Base-by-base conservation (phyloP, 2,888 invertebrate species). In the Drosophila fulvimacula region DNA sequence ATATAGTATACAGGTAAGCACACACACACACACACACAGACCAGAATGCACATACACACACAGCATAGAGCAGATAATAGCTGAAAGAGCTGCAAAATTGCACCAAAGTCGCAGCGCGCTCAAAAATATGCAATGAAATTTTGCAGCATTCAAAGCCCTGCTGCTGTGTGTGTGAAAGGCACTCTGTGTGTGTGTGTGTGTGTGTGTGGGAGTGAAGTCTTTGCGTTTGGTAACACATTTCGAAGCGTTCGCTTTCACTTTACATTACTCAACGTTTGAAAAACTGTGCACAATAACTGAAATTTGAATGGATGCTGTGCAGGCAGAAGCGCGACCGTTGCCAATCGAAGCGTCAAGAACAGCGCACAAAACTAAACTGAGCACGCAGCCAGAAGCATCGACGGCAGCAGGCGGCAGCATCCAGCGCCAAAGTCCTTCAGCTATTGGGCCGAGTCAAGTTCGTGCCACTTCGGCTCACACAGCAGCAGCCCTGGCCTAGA, bases 351-450 rank as follows among this genome's bases (percentile, higher is more conserved):
- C 74, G 81, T 57, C 65, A 78, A 55, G 65, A 79, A 61, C 77
- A 75, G 79, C 78, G 72, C 64, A 71, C 83, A 86, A 73, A 83
- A 81, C 89, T 85, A 85, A 89, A 85, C 85, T 85, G 84, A 83
- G 49, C 59, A 76, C 73, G 77, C 73, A 73, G 70, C 53, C 51
- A 67, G 38, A 34, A 52, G 42, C 49, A 70, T 60, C 44, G 56
- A 55, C 39, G 63, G 66, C 81, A 55, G 56, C 34, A 67, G 64
- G 65, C 71, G 65, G 49, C 66, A 73, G 69, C 69, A 74, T 69
- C 77, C 69, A 70, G 55, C 69, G 36, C 21, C 32, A 42, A 48
- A 65, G 70, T 76, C 57, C 70, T 79, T 79, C 76, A 65, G 56
- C 19, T 42, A 42, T 48, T 21, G 19, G 38, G 19, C 59, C 81